Conservation (phyloP, 2,888 invertebrate genomes). For the Machimus rusticus region DNA sequence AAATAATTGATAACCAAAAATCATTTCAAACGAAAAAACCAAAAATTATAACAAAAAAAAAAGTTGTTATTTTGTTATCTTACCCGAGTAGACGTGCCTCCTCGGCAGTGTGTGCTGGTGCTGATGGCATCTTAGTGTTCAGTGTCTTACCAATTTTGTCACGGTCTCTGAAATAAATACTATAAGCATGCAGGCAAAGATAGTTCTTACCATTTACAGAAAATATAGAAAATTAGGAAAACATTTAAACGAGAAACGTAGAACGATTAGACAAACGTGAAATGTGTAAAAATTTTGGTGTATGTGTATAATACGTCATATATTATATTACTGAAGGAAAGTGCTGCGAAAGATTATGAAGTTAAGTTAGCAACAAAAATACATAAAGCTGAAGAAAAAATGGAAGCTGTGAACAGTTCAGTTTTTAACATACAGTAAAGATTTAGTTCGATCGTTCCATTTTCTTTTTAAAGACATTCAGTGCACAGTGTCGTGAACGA, state of each 20-base stretch:
- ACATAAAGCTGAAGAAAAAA: background rate
- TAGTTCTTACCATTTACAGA: constrained; percentile 49
- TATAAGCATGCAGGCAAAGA: constrained; percentile 64
- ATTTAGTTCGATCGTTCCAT: background rate
- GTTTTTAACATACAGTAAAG: background rate
- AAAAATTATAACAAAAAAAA: constrained; percentile 23
- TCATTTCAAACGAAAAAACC: background rate
- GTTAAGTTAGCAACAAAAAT: background rate
- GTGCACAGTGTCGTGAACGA: background rate
- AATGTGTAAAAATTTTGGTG: background rate
- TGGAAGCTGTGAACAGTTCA: background rate
- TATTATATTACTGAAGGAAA: background rate
- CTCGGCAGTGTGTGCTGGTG: constrained; percentile 71
- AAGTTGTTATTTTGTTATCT: constrained; percentile 60
- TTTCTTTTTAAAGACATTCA: background rate
- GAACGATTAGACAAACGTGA: background rate
- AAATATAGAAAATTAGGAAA: constrained; percentile 50
- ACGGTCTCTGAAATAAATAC: constrained; percentile 64
- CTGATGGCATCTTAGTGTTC: constrained; percentile 64
- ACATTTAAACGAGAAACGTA: background rate
- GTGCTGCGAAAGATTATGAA: background rate
- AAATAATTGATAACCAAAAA: constrained; percentile 24
- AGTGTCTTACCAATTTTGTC: constrained; percentile 64
- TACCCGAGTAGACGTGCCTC: constrained; percentile 89
- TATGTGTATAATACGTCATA: background rate